Evolutionary conservation across 2,888 invertebrate species (phyloP).

Genomic region (Mesoligia furuncula): DNA sequence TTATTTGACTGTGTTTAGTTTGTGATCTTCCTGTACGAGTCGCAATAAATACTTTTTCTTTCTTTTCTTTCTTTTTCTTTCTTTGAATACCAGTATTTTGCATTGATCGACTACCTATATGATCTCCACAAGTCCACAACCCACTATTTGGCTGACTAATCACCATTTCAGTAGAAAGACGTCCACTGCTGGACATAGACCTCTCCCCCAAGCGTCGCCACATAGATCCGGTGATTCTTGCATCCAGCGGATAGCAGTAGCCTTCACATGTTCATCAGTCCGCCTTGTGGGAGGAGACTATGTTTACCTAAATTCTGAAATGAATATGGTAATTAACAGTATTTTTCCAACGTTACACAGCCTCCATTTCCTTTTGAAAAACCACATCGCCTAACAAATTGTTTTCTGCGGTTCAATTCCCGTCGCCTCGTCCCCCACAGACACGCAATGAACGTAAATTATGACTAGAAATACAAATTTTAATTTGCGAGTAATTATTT

Average conservation of each 20-base stretch:
- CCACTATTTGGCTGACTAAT: neutral
- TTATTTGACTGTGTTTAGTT: no score
- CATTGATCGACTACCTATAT: no score
- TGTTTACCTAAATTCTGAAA: neutral
- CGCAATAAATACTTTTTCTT: no score
- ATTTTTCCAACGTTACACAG: neutral
- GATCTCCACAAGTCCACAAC: neutral
- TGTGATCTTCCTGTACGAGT: no score
- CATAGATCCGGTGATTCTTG: neutral
- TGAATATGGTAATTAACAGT: neutral
- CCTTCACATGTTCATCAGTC: neutral
- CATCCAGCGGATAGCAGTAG: neutral
- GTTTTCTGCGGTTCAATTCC: constrained; percentile 13
- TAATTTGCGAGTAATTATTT: constrained; percentile 54
- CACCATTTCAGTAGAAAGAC: neutral
- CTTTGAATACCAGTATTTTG: no score
- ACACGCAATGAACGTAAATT: constrained; percentile 31
- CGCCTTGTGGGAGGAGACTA: neutral
- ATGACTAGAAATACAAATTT: constrained; percentile 38
- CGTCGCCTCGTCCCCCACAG: constrained; percentile 6
- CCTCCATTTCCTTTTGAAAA: neutral
- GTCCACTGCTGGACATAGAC: neutral
- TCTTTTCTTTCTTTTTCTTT: no score
- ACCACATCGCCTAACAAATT: constrained; percentile 16
- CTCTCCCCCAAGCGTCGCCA: neutral